These are phyloP conservation scores for Bucco capensis DNA, from an alignment of 2,113 vertebrate species.

Conservation along the genomic window DNA sequence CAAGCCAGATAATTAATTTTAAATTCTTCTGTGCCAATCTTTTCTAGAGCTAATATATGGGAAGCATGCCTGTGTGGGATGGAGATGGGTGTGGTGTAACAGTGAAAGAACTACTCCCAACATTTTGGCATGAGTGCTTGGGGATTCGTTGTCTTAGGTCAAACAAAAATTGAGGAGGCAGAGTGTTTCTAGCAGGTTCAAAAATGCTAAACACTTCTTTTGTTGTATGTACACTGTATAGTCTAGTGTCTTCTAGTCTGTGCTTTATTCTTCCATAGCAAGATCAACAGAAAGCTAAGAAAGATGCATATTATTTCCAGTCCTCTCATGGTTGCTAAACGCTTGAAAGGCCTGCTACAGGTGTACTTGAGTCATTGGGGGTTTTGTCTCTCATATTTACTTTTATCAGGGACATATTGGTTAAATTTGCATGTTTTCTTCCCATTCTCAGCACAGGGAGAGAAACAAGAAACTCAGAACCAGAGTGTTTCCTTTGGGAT, in stretches of 20 bases:
- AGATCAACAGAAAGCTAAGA: background rate
- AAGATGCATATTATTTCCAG: background rate
- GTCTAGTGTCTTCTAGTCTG: background rate
- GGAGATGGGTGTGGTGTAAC: conserved; percentile 64
- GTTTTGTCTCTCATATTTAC: background rate
- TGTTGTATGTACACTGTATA: background rate
- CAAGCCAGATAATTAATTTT: background rate
- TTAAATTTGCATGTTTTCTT: background rate
- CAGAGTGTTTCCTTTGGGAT: background rate
- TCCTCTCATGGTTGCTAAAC: background rate
- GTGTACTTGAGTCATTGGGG: background rate
- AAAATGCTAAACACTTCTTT: background rate
- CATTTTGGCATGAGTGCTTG: conserved; percentile 34
- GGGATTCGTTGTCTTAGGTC: conserved; percentile 51
- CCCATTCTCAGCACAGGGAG: background rate
- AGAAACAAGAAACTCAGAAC: background rate
- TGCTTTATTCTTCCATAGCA: background rate
- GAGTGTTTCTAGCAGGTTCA: background rate
- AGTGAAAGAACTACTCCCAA: conserved; percentile 60
- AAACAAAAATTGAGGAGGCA: conserved; percentile 36
- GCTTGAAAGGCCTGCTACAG: background rate
- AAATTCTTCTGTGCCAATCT: conserved; percentile 21
- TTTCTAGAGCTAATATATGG: conserved; percentile 25
- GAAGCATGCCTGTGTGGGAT: conserved; percentile 52
- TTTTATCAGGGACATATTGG: background rate